Base-by-base conservation (phyloP, 2,888 invertebrate genomes). In the Polietes domitor region DNA sequence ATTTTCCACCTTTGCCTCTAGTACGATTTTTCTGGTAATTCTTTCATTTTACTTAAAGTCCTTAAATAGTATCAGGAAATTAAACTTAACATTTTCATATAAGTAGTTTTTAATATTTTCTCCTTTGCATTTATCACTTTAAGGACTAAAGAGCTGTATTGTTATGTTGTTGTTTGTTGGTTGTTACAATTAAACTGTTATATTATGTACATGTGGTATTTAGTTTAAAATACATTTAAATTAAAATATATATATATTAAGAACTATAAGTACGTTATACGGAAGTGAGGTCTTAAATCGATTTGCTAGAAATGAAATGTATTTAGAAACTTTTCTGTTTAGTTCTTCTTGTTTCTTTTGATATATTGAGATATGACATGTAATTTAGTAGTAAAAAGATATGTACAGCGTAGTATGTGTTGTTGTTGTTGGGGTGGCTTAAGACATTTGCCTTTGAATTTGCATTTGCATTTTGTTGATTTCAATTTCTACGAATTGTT, bases 61-160 rank as follows among this genome's bases (percentile, higher is more conserved):
- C 19, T 78, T 82, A 50, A 53, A 17, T 70, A 32, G 41, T 78
- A 71, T 70, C 71, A 75, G 63, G 63, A 80, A 83, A 75, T 55
- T 78, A 78, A 83, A 80, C 72, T 75, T 80, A 84, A 84, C 78
- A 84, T 78, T 55, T 74, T 37, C 65, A 19, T 65, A 26, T 21
- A 58, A 4, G 26, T 58, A 24, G 10, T 58, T 26, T 26, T 58
- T 26, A 37, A 7, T 3, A 41, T 32, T 63, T 79, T 26, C 24
- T 43, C 12, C 1, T 37, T 37, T 72, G 37, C 10, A 43, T 12
- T 21, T n/a, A n/a, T 72, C 43, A 43, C 28, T 24, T 78, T 15
- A 71, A 21, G 37, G 10, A 72, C 65, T 78, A 80, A 80, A 26
- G 74, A 74, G 77, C 47, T 43, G 72, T 72, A 15, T 72, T 6